phyloP scores from a whole-genome alignment of 2,113 vertebrate genomes.

The Clinocottus analis region DNA sequence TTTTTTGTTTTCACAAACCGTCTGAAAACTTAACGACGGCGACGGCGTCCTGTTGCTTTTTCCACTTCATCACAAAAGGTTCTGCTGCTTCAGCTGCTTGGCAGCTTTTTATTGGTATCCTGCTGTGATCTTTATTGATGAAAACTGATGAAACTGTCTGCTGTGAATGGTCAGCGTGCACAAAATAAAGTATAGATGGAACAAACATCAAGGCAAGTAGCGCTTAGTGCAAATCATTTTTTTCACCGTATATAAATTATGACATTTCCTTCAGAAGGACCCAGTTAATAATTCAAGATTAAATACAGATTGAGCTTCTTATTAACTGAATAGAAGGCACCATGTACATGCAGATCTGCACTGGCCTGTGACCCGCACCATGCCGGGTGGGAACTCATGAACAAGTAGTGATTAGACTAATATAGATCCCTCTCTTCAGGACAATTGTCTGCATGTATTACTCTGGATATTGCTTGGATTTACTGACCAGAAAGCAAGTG shows the following conservation, averaged over 20 bases:
- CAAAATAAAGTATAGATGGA: neutral
- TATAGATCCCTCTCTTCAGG: constrained; percentile 2
- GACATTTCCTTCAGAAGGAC: neutral
- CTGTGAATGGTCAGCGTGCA: neutral
- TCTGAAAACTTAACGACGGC: neutral
- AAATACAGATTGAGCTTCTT: neutral
- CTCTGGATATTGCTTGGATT: constrained; percentile 11
- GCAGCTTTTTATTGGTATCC: neutral
- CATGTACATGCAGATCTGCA: neutral
- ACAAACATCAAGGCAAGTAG: neutral
- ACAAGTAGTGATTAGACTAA: neutral
- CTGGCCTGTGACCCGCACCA: neutral
- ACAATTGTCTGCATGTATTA: constrained; percentile 36
- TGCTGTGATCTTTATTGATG: neutral
- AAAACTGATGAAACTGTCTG: neutral
- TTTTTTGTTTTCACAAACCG: neutral
- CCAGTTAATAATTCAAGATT: neutral
- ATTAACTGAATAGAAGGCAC: neutral
- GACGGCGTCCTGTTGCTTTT: neutral
- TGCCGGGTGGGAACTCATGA: constrained; percentile 4
- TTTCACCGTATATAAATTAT: neutral
- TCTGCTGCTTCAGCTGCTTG: neutral
- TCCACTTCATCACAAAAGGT: neutral
- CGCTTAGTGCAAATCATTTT: neutral
- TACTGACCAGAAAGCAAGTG: constrained; percentile 46